Evolutionary conservation across 2,888 invertebrate genomes (phyloP).

Genomic region (Nomada hirtipes): DNA sequence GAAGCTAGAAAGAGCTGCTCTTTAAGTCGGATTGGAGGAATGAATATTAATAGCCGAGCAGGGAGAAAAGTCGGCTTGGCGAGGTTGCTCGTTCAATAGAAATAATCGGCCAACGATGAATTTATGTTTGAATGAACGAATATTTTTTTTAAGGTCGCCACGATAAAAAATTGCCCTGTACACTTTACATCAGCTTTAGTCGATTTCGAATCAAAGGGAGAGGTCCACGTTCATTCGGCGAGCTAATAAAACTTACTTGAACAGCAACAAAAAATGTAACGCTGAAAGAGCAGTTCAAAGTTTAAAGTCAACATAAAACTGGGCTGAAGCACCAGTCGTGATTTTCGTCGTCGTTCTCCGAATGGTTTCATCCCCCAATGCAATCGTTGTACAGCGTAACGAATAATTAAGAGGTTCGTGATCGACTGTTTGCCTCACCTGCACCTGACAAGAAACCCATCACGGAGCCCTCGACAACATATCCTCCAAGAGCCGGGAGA

Average conservation of each 20-base stretch:
- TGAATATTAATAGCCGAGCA: conserved; percentile 51
- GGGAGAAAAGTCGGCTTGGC: conserved; percentile 14
- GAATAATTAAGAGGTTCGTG: conserved; percentile 10
- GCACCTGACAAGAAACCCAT: neutral
- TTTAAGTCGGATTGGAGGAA: conserved; percentile 48
- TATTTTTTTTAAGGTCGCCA: neutral
- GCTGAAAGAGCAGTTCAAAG: conserved; percentile 18
- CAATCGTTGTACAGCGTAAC: neutral
- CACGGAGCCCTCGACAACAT: neutral
- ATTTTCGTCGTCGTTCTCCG: neutral
- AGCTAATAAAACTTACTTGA: neutral
- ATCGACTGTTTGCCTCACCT: neutral
- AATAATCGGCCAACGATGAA: conserved; percentile 29
- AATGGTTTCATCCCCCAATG: conserved; percentile 9
- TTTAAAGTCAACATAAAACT: conserved; percentile 16
- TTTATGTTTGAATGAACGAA: neutral
- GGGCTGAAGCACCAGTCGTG: no score
- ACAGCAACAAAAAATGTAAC: conserved; percentile 4
- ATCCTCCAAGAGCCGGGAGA: no score
- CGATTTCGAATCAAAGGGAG: neutral
- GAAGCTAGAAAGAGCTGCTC: conserved; percentile 41
- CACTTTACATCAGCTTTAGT: neutral
- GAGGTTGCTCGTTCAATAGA: conserved; percentile 41
- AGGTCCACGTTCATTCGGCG: conserved; percentile 1
- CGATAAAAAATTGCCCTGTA: neutral